Base-by-base conservation (phyloP, 2,888 invertebrate genomes). In the Archips crataeganus region DNA sequence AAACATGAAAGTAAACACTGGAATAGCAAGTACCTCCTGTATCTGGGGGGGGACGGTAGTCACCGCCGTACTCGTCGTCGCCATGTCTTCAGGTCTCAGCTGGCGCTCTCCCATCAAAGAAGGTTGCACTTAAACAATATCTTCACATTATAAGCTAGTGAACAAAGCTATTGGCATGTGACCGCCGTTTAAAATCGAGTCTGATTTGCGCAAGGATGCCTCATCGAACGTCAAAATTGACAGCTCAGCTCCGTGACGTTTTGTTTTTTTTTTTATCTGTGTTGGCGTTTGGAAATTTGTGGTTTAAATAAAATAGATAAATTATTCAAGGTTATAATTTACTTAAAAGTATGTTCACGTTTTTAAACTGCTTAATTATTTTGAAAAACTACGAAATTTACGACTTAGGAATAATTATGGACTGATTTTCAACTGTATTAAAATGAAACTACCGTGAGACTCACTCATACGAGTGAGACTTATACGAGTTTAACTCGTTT, bases 41-140 rank as follows among this genome's bases (percentile, higher is more conserved):
- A 86, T 76, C 80, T 88, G 91, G 62, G 92, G 84, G 60, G 92
- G 81, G 71, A 93, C 89, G 42, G 92, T 92, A 60, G 93, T 83
- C 54, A 93, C 89, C 39, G 93, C 92, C 2, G 94, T 89, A 79
- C 94, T 94, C 47, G 94, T 93, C 54, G 90, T 90, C 70, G 94
- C 94, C 94, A 94, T 94, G 11, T 93, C 90, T 86, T 91, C 89
- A 60, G 84, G 68, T 81, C 81, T 45, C 32, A 45, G 81, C 77
- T 82, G 83, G 75, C 84, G 85, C 76, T 94, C 94, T 82, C 91
- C 94, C 94, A 94, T 94, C 75, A 89, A 91, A 84, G 64, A 76
- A 76, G 73, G 71, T 76, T 79, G 74, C 70, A 75, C 71, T 71
- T 42, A 64, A 51, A 72, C 75, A 80, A 79, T 76, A 75, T 80